phyloP scores from a whole-genome alignment of 2,888 invertebrate species.

The Orchesella flavescens region DNA sequence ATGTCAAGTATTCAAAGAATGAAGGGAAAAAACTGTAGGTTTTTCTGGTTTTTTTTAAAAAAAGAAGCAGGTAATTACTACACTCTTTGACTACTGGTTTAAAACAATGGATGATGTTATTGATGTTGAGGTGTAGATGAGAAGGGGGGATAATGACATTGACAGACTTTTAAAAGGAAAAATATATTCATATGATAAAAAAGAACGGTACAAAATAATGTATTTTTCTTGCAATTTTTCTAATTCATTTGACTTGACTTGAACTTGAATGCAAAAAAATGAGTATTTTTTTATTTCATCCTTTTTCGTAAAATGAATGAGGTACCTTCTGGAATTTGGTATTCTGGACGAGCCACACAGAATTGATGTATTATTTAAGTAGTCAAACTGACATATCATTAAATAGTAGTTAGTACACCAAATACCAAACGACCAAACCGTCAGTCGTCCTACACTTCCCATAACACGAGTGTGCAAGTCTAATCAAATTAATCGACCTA shows the following conservation, averaged over 20 bases:
- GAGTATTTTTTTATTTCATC: too few relatives aligned
- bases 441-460: not conserved
- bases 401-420: too few relatives aligned
- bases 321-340: slow-evolving; percentile 16
- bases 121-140: not conserved
- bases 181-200: not conserved
- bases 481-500: slow-evolving; percentile 25
- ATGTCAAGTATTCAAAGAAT: too few relatives aligned
- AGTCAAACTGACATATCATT: too few relatives aligned
- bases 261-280: too few relatives aligned
- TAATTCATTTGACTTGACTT: not conserved
- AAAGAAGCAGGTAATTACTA: too few relatives aligned
- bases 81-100: not conserved
- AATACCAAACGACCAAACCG: not conserved
- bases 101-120: not conserved
- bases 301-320: too few relatives aligned
- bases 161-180: not conserved
- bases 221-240: not conserved
- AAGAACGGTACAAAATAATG: not conserved
- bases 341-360: slow-evolving; percentile 39
- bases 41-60: too few relatives aligned
- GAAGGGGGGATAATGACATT: not conserved
- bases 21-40: too few relatives aligned
- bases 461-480: too few relatives aligned
- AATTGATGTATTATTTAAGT: too few relatives aligned